phyloP scores from a whole-genome alignment of 2,888 invertebrate genomes.

The Pemphredon lugubris region DNA sequence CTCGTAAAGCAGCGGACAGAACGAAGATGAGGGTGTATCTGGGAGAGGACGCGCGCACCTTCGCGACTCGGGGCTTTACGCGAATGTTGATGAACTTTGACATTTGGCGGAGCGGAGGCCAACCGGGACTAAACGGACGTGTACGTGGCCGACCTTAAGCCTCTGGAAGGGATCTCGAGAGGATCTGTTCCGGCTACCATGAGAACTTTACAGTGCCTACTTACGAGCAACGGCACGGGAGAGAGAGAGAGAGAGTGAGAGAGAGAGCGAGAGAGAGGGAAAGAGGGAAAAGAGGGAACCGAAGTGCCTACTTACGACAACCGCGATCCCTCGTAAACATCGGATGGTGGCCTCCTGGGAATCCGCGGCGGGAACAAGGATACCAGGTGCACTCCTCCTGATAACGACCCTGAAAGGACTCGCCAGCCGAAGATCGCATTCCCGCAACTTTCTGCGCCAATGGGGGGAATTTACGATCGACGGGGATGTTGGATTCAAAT shows the following conservation, averaged over 20 bases:
- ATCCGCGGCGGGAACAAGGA: slow-evolving; percentile 64
- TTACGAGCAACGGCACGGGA: slow-evolving; percentile 14
- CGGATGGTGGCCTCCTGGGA: slow-evolving; percentile 64
- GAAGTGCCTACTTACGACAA: slow-evolving; percentile 66
- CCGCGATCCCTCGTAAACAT: slow-evolving; percentile 68
- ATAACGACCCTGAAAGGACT: slow-evolving; percentile 58
- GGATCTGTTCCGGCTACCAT: slow-evolving; percentile 57
- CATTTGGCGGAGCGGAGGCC: slow-evolving; percentile 45
- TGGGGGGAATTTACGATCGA: slow-evolving; percentile 44
- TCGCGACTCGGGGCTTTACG: slow-evolving; percentile 50
- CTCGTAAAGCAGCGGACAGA: too few species aligned
- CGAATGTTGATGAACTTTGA: slow-evolving; percentile 51
- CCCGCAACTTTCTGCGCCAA: slow-evolving; percentile 36
- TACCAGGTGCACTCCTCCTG: slow-evolving; percentile 64
- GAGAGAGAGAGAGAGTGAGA: slow-evolving; percentile 3
- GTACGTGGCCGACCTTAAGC: slow-evolving; percentile 42
- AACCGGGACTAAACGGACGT: slow-evolving; percentile 14
- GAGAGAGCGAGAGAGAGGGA: background rate
- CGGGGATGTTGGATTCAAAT: slow-evolving; percentile 45
- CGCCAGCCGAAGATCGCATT: slow-evolving; percentile 50
- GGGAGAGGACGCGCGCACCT: slow-evolving; percentile 6
- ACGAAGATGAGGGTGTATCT: background rate
- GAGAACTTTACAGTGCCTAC: slow-evolving; percentile 47
- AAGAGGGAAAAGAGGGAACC: slow-evolving; percentile 22
- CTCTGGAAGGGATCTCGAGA: slow-evolving; percentile 41